Evolutionary conservation across 2,113 vertebrate species (phyloP).

Genomic region (Tiliqua scincoides): DNA sequence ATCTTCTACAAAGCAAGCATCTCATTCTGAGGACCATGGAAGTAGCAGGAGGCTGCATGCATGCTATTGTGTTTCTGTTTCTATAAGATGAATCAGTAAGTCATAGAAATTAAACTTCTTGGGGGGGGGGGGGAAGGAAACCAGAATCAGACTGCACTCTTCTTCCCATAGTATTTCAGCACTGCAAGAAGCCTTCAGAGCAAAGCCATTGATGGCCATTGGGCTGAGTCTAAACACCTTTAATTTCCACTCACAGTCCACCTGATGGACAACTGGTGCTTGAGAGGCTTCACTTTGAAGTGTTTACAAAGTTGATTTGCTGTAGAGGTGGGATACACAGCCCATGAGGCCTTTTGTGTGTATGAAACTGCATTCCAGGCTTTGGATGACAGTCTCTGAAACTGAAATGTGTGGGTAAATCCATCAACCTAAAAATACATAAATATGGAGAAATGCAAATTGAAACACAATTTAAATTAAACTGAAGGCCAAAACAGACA

Average conservation of each 20-base stretch:
- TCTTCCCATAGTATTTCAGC: neutral
- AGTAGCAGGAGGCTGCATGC: no score
- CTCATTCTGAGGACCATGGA: neutral
- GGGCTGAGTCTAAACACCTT: neutral
- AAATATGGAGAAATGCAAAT: neutral
- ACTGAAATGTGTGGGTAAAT: neutral
- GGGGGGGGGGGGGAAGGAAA: no score
- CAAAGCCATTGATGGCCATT: neutral
- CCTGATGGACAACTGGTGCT: neutral
- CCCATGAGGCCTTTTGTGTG: neutral
- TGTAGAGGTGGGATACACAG: no score
- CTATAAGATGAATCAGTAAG: neutral
- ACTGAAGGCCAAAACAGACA: neutral
- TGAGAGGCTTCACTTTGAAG: neutral
- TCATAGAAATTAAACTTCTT: neutral
- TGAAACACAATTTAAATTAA: neutral
- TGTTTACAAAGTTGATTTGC: neutral
- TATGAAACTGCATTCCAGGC: neutral
- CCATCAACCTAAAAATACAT: neutral
- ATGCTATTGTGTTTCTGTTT: neutral
- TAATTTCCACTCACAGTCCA: neutral
- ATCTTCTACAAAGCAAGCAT: neutral
- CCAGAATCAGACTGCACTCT: neutral
- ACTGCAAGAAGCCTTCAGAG: neutral
- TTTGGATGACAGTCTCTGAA: neutral